Evolutionary conservation across 2,113 vertebrate genomes (phyloP).

Genomic region (Myiagra hebetior): DNA sequence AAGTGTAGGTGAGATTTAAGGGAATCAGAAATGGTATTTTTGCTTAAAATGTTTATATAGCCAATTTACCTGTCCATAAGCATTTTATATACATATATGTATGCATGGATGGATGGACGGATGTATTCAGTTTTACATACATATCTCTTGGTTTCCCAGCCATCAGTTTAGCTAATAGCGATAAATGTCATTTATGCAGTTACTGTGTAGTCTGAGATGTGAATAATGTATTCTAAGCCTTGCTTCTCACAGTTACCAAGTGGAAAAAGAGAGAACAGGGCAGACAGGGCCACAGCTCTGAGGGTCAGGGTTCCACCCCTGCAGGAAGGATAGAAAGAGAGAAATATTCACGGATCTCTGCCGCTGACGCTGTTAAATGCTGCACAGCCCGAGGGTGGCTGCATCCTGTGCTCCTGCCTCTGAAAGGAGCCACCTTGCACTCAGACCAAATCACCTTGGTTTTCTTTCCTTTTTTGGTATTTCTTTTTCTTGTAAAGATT

Average conservation of each 20-base stretch:
- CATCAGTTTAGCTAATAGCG: background rate
- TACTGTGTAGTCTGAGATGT: background rate
- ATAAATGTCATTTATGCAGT: background rate
- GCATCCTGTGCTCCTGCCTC: background rate
- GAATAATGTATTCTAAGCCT: background rate
- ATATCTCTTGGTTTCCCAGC: background rate
- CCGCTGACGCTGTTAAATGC: background rate
- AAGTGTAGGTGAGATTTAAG: background rate
- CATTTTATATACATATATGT: background rate
- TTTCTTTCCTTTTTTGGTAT: background rate
- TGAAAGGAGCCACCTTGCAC: background rate
- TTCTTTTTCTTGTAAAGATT: background rate
- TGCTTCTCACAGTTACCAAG: background rate
- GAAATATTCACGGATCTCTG: background rate
- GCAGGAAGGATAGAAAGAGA: background rate
- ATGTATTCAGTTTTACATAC: background rate
- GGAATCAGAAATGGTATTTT: background rate
- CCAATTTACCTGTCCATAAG: background rate
- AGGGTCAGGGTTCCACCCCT: background rate
- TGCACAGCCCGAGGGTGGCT: accelerated
- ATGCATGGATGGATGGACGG: background rate
- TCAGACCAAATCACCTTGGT: background rate
- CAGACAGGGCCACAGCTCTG: background rate
- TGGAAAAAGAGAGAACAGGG: background rate
- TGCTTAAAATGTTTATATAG: background rate